A percentile compares a stretch with the other conserved stretches of the same genome.
Evolutionary conservation across 2,888 invertebrate species (phyloP).

Genomic region (Strigamia maritima): DNA sequence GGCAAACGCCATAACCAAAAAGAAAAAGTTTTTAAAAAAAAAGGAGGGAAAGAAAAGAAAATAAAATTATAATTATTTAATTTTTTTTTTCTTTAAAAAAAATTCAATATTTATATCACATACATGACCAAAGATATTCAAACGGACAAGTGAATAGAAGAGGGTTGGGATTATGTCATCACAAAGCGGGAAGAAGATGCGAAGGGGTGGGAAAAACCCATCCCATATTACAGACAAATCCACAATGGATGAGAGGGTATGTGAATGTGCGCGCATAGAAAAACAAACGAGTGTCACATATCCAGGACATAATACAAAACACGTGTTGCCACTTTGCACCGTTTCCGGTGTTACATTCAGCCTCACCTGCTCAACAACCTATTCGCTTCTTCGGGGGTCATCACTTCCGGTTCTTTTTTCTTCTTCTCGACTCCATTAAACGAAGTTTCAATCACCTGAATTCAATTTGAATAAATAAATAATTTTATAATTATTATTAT

Average conservation of each 20-base stretch:
- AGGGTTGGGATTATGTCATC: constrained; percentile 3
- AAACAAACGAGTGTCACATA: neutral
- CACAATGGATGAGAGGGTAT: neutral
- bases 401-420: constrained; percentile 53
- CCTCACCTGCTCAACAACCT: constrained; percentile 77
- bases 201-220: neutral
- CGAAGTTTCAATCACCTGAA: neutral
- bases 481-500: neutral
- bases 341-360: neutral
- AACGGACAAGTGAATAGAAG: neutral
- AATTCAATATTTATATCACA: neutral
- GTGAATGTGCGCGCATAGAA: neutral
- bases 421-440: constrained; percentile 1
- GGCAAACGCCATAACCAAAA: constrained; percentile 33
- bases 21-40: constrained; percentile 20
- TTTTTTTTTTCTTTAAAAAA: too few species aligned
- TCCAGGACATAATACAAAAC: neutral
- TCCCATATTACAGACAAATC: neutral
- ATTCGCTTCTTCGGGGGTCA: constrained; percentile 86
- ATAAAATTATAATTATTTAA: neutral
- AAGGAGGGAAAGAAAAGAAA: constrained; percentile 1
- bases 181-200: constrained; percentile 19
- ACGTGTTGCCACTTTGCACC: neutral
- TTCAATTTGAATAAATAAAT: neutral
- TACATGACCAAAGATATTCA: neutral